Percentiles rank a stretch among this genome's conserved stretches.
Conservation (phyloP, 2,888 invertebrate genomes). For the Brenthis ino region DNA sequence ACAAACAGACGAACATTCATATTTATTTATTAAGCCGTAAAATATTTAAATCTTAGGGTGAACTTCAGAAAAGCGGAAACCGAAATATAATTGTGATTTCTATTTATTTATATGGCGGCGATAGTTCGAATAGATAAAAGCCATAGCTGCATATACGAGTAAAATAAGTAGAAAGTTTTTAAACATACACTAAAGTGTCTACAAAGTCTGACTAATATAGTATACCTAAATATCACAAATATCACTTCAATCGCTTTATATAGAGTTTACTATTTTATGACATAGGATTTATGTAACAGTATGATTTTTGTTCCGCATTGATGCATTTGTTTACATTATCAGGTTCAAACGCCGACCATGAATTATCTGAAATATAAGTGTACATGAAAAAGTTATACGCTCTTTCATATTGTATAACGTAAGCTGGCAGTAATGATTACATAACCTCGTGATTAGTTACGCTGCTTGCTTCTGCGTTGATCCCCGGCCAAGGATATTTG, state of each 20-base stretch:
- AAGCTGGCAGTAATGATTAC: slow-evolving; percentile 20
- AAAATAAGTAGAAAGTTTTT: no score
- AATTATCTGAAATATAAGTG: slow-evolving; percentile 50
- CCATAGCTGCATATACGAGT: no score
- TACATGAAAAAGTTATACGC: slow-evolving; percentile 39
- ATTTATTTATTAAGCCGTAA: no score
- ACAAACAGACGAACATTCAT: no score
- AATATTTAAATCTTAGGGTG: no score
- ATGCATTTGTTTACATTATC: slow-evolving; percentile 56
- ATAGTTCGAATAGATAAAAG: no score
- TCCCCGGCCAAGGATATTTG: slow-evolving; percentile 36
- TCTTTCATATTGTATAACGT: slow-evolving; percentile 39
- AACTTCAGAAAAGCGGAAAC: no score
- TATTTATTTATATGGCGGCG: no score
- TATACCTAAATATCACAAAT: no score
- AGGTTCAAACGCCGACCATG: slow-evolving; percentile 70
- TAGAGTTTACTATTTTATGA: slow-evolving; percentile 23
- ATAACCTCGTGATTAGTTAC: slow-evolving; percentile 34
- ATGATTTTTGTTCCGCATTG: slow-evolving; percentile 63
- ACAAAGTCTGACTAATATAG: no score
- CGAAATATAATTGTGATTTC: no score
- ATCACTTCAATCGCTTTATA: not conserved
- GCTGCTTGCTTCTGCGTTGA: slow-evolving; percentile 30
- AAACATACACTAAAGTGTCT: no score
- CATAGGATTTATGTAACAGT: slow-evolving; percentile 54